A percentile compares a stretch with the other conserved stretches of the same genome.
These are phyloP conservation scores for Cheilosia variabilis DNA, from an alignment of 2,888 invertebrate species.

Conservation along the genomic window DNA sequence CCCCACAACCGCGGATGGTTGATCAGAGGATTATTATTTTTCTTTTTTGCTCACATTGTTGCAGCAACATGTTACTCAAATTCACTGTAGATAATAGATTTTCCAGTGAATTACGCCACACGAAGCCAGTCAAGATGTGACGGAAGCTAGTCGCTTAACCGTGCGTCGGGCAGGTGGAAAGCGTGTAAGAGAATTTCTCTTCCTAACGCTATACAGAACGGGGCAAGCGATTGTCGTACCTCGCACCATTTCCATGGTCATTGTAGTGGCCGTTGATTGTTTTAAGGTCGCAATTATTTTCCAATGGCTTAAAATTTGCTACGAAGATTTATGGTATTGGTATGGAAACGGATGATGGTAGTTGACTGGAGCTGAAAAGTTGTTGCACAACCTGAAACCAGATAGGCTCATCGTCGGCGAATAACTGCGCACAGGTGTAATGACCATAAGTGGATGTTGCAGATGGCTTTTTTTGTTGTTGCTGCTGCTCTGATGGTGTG, in stretches of 20 bases:
- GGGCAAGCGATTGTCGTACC: constrained; percentile 3
- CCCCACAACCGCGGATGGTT: constrained; percentile 37
- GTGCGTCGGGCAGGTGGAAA: constrained; percentile 47
- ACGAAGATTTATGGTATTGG: constrained; percentile 73
- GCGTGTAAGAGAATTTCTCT: constrained; percentile 52
- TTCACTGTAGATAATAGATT: constrained; percentile 70
- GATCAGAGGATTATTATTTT: constrained; percentile 20
- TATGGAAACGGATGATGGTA: constrained; percentile 63
- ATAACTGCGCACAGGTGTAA: constrained; percentile 75
- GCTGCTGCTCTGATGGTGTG: not conserved
- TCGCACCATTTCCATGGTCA: constrained; percentile 25
- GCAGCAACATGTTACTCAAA: constrained; percentile 72
- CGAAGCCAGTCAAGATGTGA: constrained; percentile 55
- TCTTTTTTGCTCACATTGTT: constrained; percentile 43
- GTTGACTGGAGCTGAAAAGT: constrained; percentile 52
- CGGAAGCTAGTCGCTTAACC: constrained; percentile 16
- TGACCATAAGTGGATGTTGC: constrained; percentile 73
- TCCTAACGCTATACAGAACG: constrained; percentile 39
- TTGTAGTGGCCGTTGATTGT: constrained; percentile 71
- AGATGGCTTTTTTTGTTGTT: constrained; percentile 45
- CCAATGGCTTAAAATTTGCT: constrained; percentile 72
- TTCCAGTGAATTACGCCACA: constrained; percentile 71
- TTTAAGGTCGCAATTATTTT: constrained; percentile 75
- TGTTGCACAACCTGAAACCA: constrained; percentile 62
- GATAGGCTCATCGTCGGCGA: constrained; percentile 61